Conservation (phyloP, 2,797 vertebrate genomes). For the Antrozous pallidus region DNA sequence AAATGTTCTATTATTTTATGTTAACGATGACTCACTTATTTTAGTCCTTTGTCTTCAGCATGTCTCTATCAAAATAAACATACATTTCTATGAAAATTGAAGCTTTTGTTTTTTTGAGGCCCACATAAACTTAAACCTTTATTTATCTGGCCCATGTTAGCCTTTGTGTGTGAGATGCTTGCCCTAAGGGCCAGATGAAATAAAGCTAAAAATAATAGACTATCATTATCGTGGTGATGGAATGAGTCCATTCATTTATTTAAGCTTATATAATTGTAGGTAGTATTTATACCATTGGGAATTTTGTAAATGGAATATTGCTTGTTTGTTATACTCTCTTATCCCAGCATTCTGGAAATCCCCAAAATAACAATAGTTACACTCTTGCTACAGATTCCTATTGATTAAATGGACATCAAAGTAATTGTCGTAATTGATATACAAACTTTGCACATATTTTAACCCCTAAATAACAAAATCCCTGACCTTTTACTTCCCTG, state of each 20-base stretch:
- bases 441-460: neutral
- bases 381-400: neutral
- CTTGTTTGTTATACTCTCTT: neutral
- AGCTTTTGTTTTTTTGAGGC: no score
- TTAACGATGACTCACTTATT: no score
- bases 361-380: neutral
- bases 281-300: neutral
- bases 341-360: neutral
- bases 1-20: no score
- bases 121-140: no score
- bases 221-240: neutral
- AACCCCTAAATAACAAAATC: neutral
- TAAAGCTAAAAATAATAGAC: neutral
- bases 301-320: neutral
- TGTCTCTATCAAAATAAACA: no score
- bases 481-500: neutral
- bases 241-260: neutral
- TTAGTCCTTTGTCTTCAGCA: no score
- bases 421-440: neutral
- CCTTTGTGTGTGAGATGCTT: no score
- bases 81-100: no score
- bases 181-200: neutral
- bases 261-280: neutral
- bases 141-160: no score
- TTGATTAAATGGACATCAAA: neutral